These are phyloP conservation scores for Micromesistius poutassou DNA, from an alignment of 2,797 vertebrate genomes.

Conservation along the genomic window DNA sequence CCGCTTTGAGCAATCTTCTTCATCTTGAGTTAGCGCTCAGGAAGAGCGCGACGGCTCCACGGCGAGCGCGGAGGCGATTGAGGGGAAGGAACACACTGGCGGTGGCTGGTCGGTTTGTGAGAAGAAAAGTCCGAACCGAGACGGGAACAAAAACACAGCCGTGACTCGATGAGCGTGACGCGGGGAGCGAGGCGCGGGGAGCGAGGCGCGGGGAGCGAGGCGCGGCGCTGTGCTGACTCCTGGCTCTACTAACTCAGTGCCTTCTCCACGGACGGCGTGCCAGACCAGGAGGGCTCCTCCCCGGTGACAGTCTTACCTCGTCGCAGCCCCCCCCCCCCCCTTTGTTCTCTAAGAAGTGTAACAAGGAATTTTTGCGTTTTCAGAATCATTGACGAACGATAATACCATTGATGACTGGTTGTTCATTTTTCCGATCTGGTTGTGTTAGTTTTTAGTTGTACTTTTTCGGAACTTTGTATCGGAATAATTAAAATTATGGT, in stretches of 20 bases:
- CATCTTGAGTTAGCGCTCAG: too few species aligned
- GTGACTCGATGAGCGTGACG: too few species aligned
- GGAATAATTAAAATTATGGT: conserved; percentile 17
- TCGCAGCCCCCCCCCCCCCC: conserved; percentile 36
- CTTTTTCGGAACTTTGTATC: conserved; percentile 11
- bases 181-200: too few species aligned
- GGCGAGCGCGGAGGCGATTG: too few species aligned
- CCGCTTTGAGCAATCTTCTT: too few species aligned
- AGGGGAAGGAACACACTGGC: too few species aligned
- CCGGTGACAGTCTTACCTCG: conserved; percentile 63
- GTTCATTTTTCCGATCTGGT: conserved; percentile 36
- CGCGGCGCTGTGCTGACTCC: neutral
- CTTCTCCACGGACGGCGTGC: conserved; percentile 74
- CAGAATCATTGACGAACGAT: neutral
- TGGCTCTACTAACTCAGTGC: conserved; percentile 73
- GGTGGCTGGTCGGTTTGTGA: too few species aligned
- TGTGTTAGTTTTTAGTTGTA: conserved; percentile 53
- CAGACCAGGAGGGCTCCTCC: conserved; percentile 51
- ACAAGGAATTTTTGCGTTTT: conserved; percentile 24
- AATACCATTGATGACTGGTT: conserved; percentile 4
- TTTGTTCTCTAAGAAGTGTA: conserved; percentile 46
- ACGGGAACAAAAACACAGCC: neutral
- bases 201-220: too few species aligned
- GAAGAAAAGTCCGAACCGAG: too few species aligned
- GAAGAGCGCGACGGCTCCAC: too few species aligned